These are phyloP conservation scores for Alloscopus bannaensis DNA, from an alignment of 2,888 invertebrate genomes.

Conservation along the genomic window DNA sequence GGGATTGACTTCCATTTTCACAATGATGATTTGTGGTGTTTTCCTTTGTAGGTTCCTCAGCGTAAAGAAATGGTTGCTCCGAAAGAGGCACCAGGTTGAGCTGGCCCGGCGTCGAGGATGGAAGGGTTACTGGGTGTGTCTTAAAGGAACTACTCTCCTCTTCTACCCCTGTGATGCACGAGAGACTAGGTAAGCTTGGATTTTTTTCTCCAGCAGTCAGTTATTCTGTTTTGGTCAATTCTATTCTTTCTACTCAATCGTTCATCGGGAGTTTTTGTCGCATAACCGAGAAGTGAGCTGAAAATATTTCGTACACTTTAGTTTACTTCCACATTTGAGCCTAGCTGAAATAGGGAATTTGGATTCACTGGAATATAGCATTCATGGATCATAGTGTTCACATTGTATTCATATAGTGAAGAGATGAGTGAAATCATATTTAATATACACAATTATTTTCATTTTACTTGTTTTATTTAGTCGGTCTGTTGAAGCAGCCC, in stretches of 20 bases:
- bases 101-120: slow-evolving; percentile 96
- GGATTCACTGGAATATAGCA: no score
- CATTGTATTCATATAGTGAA: no score
- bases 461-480: slow-evolving; percentile 25
- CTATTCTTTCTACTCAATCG: no score
- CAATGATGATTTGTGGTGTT: slow-evolving; percentile 16
- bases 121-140: slow-evolving; percentile 99
- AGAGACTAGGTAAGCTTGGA: slow-evolving; percentile 77
- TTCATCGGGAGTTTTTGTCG: no score
- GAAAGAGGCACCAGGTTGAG: slow-evolving; percentile 97
- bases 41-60: slow-evolving; percentile 88
- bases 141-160: slow-evolving; percentile 96
- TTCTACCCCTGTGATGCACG: slow-evolving; percentile 97
- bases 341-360: no score
- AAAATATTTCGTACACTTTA: no score
- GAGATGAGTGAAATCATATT: no score
- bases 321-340: no score
- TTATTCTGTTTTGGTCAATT: not conserved
- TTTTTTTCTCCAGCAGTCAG: not conserved
- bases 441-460: no score
- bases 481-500: slow-evolving; percentile 90
- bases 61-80: slow-evolving; percentile 97
- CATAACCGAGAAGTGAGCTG: no score
- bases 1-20: not conserved
- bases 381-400: no score